Percentiles rank a stretch among this genome's conserved stretches.
phyloP scores from a whole-genome alignment of 2,113 vertebrate genomes.

The Philantomba maxwellii region DNA sequence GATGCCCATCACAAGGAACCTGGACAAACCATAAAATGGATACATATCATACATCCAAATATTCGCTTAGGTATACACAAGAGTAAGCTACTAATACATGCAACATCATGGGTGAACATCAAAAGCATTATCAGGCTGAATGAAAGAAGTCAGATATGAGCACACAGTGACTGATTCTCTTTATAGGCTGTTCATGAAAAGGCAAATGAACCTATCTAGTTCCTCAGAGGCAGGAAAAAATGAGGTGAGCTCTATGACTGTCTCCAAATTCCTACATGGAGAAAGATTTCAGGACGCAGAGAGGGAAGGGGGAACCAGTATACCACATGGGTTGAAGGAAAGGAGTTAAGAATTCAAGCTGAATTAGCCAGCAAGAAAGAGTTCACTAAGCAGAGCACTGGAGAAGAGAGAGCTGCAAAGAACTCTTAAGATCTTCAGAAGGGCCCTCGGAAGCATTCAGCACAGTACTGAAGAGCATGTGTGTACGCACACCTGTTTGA shows the following conservation, averaged over 20 bases:
- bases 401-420: rapidly evolving
- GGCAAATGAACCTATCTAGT: not conserved
- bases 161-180: not conserved
- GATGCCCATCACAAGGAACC: not conserved
- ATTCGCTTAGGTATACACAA: not conserved
- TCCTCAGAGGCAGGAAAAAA: not conserved
- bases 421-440: not conserved
- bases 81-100: rapidly evolving
- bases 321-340: not conserved
- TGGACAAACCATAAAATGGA: not conserved
- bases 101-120: rapidly evolving
- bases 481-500: rapidly evolving
- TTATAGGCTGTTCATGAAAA: not conserved
- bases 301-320: not conserved
- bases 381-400: too few species aligned
- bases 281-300: not conserved
- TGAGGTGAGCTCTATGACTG: not conserved
- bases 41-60: not conserved
- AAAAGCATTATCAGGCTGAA: rapidly evolving
- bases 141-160: not conserved
- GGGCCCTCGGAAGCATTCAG: not conserved
- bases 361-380: not conserved
- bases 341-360: not conserved
- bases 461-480: rapidly evolving
- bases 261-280: not conserved